Percentiles rank a stretch among this genome's conserved stretches.
These are phyloP conservation scores for Zaprionus bogoriensis DNA, from an alignment of 2,888 invertebrate genomes.

Conservation along the genomic window DNA sequence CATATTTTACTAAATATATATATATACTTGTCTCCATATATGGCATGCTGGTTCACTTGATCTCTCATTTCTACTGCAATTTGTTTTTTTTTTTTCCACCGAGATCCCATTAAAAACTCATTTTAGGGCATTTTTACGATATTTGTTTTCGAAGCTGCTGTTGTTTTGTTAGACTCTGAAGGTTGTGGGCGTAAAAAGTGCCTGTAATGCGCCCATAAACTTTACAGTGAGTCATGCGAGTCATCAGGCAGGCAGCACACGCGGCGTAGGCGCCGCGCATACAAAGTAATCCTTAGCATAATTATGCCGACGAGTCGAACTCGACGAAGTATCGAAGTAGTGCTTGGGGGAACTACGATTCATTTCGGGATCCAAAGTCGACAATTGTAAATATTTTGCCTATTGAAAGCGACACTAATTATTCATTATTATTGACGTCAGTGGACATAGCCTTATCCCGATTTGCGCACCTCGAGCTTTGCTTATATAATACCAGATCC, in stretches of 20 bases:
- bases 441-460: neutral
- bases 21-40: conserved; percentile 10
- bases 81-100: conserved; percentile 29
- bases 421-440: neutral
- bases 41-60: conserved; percentile 1
- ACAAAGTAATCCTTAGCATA: conserved; percentile 1
- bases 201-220: conserved; percentile 25
- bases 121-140: conserved; percentile 24
- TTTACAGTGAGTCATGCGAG: conserved; percentile 20
- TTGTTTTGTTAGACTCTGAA: neutral
- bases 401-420: too few species aligned
- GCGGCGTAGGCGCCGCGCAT: conserved; percentile 1
- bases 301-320: too few species aligned
- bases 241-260: conserved; percentile 15
- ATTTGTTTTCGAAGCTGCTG: conserved; percentile 34
- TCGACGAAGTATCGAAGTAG: too few species aligned
- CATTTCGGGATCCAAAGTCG: too few species aligned
- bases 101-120: conserved; percentile 8
- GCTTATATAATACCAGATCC: neutral
- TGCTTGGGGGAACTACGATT: too few species aligned
- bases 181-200: neutral
- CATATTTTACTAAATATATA: conserved; percentile 7
- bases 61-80: conserved; percentile 58
- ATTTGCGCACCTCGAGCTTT: neutral
- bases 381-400: too few species aligned